Evolutionary conservation across 2,113 vertebrate genomes (phyloP), one percentile per base, ranked within the genome.

Genomic region (Enhydra lutris): DNA sequence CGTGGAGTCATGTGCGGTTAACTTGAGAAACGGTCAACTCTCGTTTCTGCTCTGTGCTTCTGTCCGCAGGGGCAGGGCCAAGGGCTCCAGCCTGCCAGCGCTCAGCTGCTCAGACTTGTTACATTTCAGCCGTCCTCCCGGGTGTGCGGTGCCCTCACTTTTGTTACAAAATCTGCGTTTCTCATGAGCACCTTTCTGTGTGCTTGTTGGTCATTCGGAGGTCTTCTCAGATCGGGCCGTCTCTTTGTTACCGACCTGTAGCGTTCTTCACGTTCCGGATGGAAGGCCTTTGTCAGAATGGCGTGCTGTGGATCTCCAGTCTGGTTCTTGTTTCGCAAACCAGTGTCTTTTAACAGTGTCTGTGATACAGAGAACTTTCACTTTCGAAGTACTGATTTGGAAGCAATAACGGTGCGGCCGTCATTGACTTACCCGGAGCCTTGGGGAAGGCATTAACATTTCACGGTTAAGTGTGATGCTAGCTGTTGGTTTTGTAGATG

Each of bases 1-100:
- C 45, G 12, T 1, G n/a, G 74, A 11, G 23, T 31, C 47, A 0
- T 17, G n/a, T 4, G 8, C 9, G 61, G 29, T 29, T 31, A 17
- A 63, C 42, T 45, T 34, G 24, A 89, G 87, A 18, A 63, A 18
- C 55, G 20, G 26, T 15, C 47, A 18, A 39, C 39, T 42, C 65
- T 7, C 14, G 85, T 12, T 3, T 39, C 45, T 5, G 17, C 20
- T 29, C 47, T 39, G 34, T 39, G 67, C 67, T 18, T 15, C 47
- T 12, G 47, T 55, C 85, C 7, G 23, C 67, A 13, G 65, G 1
- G 47, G 17, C 24, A 9, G 29, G 18, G 47, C 3, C 1, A 2
- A 20, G 1, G 18, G 47, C 47, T 85, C 82, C 82, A 29, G 59
- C 42, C 21, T 20, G 18, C 42, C 31, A 23, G 20, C 0, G 1